These are phyloP conservation scores for Agrochola circellaris DNA, from an alignment of 2,888 invertebrate species.

Conservation along the genomic window DNA sequence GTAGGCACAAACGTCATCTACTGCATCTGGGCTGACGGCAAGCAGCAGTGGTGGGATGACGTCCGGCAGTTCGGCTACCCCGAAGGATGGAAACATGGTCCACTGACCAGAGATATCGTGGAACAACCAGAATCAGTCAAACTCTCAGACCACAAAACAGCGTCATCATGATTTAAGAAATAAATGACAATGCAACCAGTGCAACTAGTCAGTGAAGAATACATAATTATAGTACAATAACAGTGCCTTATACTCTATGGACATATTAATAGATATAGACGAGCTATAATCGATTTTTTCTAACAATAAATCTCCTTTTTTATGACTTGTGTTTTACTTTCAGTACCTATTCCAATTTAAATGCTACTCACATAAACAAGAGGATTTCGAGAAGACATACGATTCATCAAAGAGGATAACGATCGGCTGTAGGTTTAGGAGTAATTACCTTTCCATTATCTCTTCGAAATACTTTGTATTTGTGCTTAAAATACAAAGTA, in stretches of 20 bases:
- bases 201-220: slow-evolving; percentile 74
- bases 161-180: slow-evolving; percentile 54
- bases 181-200: slow-evolving; percentile 62
- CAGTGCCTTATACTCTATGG: slow-evolving; percentile 67
- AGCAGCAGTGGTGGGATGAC: slow-evolving; percentile 94
- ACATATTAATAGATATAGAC: slow-evolving; percentile 55
- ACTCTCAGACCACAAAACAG: slow-evolving; percentile 74
- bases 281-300: slow-evolving; percentile 53
- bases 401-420: slow-evolving; percentile 20
- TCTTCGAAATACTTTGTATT: slow-evolving; percentile 14
- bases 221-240: slow-evolving; percentile 65
- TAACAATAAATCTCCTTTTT: slow-evolving; percentile 57
- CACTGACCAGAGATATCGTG: slow-evolving; percentile 74
- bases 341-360: slow-evolving; percentile 11
- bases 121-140: slow-evolving; percentile 78
- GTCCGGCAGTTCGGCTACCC: slow-evolving; percentile 88
- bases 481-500: not conserved
- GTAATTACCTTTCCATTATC: slow-evolving; percentile 22
- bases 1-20: slow-evolving; percentile 92
- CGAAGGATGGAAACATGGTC: slow-evolving; percentile 83
- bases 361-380: slow-evolving; percentile 1
- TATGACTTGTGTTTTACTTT: slow-evolving; percentile 20
- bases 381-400: slow-evolving; percentile 8
- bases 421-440: not conserved
- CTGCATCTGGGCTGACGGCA: slow-evolving; percentile 92